A percentile compares a stretch with the other conserved stretches of the same genome.
Evolutionary conservation across 2,797 vertebrate genomes (phyloP).

Genomic region (Telmatherina bonti): DNA sequence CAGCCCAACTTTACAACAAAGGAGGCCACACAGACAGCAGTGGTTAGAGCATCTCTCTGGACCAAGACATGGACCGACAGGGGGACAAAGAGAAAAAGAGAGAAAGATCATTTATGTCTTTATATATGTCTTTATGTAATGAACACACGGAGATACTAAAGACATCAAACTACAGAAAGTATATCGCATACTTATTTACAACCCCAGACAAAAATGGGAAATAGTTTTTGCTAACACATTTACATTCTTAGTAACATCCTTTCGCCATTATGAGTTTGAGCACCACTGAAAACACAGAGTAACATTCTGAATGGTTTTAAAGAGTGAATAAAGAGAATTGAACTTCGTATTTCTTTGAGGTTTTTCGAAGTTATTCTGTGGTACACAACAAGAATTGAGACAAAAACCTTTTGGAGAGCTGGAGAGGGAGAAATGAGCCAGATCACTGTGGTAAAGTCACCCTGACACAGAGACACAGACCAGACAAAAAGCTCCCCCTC

Average conservation of each 20-base stretch:
- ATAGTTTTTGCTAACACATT: neutral
- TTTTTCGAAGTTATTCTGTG: constrained; percentile 23
- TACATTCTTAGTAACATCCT: neutral
- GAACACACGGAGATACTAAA: constrained; percentile 42
- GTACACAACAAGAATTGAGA: constrained; percentile 34
- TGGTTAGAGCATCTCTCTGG: constrained; percentile 71
- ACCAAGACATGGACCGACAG: constrained; percentile 62
- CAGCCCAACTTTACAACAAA: constrained; percentile 80
- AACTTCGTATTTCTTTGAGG: neutral
- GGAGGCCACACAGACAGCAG: constrained; percentile 83
- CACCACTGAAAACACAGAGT: neutral
- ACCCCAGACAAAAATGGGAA: neutral
- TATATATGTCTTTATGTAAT: no score
- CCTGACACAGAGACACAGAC: constrained; percentile 79
- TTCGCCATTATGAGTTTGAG: neutral
- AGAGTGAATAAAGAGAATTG: constrained; percentile 7
- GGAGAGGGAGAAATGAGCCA: constrained; percentile 70
- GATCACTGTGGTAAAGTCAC: constrained; percentile 78
- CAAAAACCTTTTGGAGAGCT: constrained; percentile 48
- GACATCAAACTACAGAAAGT: constrained; percentile 1
- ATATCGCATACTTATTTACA: constrained; percentile 12
- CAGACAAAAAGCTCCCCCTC: constrained; percentile 72
- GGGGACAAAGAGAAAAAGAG: constrained; percentile 42
- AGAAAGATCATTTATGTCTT: constrained; percentile 21
- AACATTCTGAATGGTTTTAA: constrained; percentile 1